phyloP scores from a whole-genome alignment of 2,888 invertebrate genomes.

The Operophtera brumata region DNA sequence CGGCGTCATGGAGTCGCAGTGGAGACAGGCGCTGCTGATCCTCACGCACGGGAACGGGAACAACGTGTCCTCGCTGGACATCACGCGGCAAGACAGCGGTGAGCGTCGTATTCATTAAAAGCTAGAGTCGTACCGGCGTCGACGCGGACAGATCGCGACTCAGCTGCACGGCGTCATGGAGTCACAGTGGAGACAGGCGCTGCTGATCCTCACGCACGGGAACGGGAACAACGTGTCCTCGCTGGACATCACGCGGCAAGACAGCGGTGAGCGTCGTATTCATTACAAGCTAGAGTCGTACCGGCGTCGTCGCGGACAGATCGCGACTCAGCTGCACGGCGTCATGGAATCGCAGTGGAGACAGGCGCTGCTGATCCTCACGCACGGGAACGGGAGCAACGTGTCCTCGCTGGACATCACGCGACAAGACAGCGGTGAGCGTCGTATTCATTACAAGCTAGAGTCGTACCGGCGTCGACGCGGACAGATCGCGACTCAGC shows the following conservation, averaged over 20 bases:
- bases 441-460: no score
- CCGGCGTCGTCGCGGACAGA: conserved; percentile 80
- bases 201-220: conserved; percentile 56
- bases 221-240: conserved; percentile 47
- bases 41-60: conserved; percentile 31
- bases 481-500: conserved; percentile 85
- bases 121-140: conserved; percentile 63
- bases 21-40: conserved; percentile 85
- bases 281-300: conserved; percentile 68
- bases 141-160: conserved; percentile 85
- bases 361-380: conserved; percentile 82
- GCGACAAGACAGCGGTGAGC: conserved; percentile 11
- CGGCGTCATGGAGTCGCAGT: conserved; percentile 89
- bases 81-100: conserved; percentile 15
- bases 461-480: conserved; percentile 61
- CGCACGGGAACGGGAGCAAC: conserved; percentile 28
- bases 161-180: conserved; percentile 90
- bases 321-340: conserved; percentile 87
- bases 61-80: conserved; percentile 48
- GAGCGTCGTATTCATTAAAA: no score
- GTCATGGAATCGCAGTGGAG: conserved; percentile 92
- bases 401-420: conserved; percentile 47
- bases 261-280: conserved; percentile 14
- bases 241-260: conserved; percentile 16
- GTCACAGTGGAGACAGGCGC: conserved; percentile 89